These are phyloP conservation scores for Paracentrotus lividus DNA, from an alignment of 53 echinoderm and acorn worm species.

Conservation along the genomic window DNA sequence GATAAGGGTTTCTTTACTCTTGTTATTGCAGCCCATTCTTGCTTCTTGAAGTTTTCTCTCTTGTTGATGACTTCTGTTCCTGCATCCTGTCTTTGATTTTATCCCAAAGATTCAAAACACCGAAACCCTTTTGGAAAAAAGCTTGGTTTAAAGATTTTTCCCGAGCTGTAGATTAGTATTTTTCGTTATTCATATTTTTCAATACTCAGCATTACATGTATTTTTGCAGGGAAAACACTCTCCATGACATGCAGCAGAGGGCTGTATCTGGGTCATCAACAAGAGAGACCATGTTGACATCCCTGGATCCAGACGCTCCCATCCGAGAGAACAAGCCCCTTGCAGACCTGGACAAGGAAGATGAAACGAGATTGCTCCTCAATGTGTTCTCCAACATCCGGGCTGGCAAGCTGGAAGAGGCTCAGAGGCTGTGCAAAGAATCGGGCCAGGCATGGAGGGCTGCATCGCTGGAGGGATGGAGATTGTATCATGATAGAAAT, in stretches of 20 bases:
- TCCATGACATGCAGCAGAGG: conserved; percentile 89
- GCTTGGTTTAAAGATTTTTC: too few relatives aligned
- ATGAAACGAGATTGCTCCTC: conserved; percentile 85
- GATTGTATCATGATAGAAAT: conserved; percentile 88
- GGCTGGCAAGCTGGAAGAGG: conserved; percentile 92
- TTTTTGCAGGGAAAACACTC: conserved; percentile 90
- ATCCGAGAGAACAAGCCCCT: conserved; percentile 80
- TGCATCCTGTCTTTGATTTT: too few relatives aligned
- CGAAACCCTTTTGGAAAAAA: too few relatives aligned
- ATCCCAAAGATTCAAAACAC: too few relatives aligned
- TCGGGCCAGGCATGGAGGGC: conserved; percentile 96
- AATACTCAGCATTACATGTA: too few relatives aligned
- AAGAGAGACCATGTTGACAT: conserved; percentile 61
- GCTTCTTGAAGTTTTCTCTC: too few relatives aligned
- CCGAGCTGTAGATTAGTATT: too few relatives aligned
- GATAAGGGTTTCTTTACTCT: too few relatives aligned
- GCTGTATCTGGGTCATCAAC: conserved; percentile 40
- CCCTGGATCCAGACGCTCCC: conserved; percentile 92
- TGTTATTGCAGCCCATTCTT: too few relatives aligned
- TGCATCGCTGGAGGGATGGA: conserved; percentile 91
- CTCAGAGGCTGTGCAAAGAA: conserved; percentile 92
- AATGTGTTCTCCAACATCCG: conserved; percentile 91
- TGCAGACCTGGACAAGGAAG: conserved; percentile 98
- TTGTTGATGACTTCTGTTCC: too few relatives aligned
- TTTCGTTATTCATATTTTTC: too few relatives aligned